Percentiles rank a stretch among this genome's conserved stretches.
These are phyloP conservation scores for Pristionchus fissidentatus DNA, from an alignment of 2,888 invertebrate species.

Conservation along the genomic window DNA sequence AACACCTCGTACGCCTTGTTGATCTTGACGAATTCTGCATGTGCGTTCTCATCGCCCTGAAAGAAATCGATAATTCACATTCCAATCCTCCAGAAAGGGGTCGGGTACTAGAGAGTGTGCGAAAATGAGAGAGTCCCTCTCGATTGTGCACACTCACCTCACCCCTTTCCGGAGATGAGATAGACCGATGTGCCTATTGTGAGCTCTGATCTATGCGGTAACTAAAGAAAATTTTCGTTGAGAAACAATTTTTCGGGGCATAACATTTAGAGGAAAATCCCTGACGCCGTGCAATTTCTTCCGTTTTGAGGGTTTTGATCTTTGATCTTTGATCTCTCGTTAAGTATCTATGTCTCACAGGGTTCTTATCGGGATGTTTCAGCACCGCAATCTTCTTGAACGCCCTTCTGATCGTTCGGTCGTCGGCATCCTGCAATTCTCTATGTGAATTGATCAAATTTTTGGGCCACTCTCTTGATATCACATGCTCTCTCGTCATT, in stretches of 20 bases:
- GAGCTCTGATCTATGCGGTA: background rate
- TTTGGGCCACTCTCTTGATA: background rate
- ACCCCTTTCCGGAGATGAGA: too few relatives aligned
- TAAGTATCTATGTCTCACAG: slow-evolving; percentile 66
- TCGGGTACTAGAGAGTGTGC: too few relatives aligned
- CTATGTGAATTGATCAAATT: background rate
- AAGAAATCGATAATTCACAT: too few relatives aligned
- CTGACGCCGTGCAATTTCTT: background rate
- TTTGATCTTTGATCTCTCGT: slow-evolving; percentile 30
- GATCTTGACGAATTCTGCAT: slow-evolving; percentile 85
- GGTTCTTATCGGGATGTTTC: slow-evolving; percentile 85
- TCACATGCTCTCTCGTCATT: slow-evolving; percentile 50
- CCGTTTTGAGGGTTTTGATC: background rate
- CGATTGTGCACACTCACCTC: too few relatives aligned
- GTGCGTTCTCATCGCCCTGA: slow-evolving; percentile 84
- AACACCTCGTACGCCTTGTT: slow-evolving; percentile 89
- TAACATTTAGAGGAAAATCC: slow-evolving; percentile 31
- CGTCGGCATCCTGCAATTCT: slow-evolving; percentile 79
- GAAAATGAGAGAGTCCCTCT: too few relatives aligned
- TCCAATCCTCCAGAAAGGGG: too few relatives aligned
- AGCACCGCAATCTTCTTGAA: slow-evolving; percentile 86
- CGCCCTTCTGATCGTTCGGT: slow-evolving; percentile 84
- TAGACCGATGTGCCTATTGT: too few relatives aligned
- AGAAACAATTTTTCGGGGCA: slow-evolving; percentile 38
- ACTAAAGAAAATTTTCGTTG: too few relatives aligned